phyloP scores from a whole-genome alignment of 2,888 invertebrate species.

The Polyploca ridens region DNA sequence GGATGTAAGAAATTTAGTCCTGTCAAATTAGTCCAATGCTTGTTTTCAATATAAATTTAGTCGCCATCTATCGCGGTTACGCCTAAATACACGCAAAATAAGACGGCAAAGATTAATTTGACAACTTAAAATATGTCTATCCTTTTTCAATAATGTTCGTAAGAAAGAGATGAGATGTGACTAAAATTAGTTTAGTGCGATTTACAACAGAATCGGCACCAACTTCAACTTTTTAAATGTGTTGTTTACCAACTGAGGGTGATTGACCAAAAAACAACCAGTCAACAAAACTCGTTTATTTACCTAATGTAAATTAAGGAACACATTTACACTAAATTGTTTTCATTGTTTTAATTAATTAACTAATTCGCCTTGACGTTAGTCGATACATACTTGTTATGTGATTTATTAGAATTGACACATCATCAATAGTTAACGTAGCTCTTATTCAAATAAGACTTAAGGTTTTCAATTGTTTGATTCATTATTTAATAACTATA shows the following conservation, averaged over 20 bases:
- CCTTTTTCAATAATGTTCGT: too few species aligned
- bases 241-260: background rate
- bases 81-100: too few species aligned
- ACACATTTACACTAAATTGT: conserved; percentile 1
- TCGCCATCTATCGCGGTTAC: too few species aligned
- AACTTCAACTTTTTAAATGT: background rate
- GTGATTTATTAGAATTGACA: conserved; percentile 3
- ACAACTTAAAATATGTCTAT: too few species aligned
- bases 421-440: background rate
- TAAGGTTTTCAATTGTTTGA: background rate
- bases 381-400: background rate
- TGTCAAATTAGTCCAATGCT: too few species aligned
- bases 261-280: background rate
- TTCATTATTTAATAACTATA: background rate
- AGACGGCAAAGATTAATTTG: too few species aligned
- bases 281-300: background rate
- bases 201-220: too few species aligned
- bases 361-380: conserved; percentile 44
- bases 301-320: background rate
- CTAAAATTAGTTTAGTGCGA: too few species aligned
- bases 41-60: too few species aligned
- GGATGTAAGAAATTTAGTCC: too few species aligned
- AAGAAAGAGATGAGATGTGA: too few species aligned
- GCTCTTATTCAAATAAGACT: background rate
- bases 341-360: conserved; percentile 44